A percentile compares a stretch with the other conserved stretches of the same genome.
Conservation (phyloP, 2,113 vertebrate species). For the Sula dactylatra region DNA sequence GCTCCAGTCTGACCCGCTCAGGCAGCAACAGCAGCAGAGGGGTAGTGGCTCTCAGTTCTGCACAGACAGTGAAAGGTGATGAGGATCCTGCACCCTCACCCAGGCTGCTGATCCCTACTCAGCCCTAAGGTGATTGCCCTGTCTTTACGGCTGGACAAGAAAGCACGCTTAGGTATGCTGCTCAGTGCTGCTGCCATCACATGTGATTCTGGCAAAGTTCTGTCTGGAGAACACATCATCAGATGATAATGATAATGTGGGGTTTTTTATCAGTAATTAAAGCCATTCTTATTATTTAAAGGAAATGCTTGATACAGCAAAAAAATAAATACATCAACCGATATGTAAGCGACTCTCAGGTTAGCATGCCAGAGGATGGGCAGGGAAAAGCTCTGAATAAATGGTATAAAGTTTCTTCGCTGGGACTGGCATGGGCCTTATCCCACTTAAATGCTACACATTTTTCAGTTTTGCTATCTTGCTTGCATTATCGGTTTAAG, state of each 20-base stretch:
- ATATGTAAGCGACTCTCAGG: neutral
- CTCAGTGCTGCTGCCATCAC: neutral
- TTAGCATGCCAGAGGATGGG: neutral
- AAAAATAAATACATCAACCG: neutral
- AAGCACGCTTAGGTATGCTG: neutral
- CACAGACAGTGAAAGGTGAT: neutral
- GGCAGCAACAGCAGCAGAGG: neutral
- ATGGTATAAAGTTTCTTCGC: neutral
- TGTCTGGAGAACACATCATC: neutral
- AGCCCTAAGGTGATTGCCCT: neutral
- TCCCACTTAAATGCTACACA: neutral
- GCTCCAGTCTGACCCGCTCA: neutral
- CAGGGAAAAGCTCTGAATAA: neutral
- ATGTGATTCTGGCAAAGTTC: rapidly evolving
- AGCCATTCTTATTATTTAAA: neutral
- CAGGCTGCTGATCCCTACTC: neutral
- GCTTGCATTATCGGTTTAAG: neutral
- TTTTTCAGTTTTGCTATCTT: neutral
- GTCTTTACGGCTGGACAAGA: neutral
- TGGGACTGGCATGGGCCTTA: neutral
- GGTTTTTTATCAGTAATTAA: neutral
- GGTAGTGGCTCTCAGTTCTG: neutral
- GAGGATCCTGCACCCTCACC: neutral
- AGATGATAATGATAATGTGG: neutral
- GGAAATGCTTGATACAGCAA: neutral